phyloP scores from a whole-genome alignment of 1,140 invertebrate species.

The Hyles vespertilio region DNA sequence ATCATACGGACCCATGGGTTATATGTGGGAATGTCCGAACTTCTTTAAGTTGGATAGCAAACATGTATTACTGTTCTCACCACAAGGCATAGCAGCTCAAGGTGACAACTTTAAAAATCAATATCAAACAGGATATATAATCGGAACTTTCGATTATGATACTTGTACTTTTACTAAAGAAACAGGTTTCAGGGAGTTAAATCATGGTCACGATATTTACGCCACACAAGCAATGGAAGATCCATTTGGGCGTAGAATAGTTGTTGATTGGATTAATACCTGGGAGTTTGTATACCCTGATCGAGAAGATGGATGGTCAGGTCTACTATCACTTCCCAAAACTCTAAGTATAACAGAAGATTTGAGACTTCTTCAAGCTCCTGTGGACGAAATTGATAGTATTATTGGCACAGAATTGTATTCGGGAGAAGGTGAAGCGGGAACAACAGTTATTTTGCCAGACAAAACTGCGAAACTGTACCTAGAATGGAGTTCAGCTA shows the following conservation, averaged over 20 bases:
- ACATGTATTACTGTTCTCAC: constrained; percentile 59
- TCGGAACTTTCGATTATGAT: constrained; percentile 54
- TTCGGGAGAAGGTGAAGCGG: constrained; percentile 19
- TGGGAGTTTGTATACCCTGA: constrained; percentile 60
- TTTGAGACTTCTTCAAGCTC: constrained; percentile 42
- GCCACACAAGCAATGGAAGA: constrained; percentile 59
- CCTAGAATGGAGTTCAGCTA: constrained; percentile 21
- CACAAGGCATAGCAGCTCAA: constrained; percentile 52
- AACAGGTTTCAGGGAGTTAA: constrained; percentile 53
- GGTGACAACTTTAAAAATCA: constrained; percentile 62
- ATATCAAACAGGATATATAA: constrained; percentile 59
- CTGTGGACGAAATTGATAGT: constrained; percentile 32
- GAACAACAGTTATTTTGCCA: constrained; percentile 22
- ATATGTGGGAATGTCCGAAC: constrained; percentile 66
- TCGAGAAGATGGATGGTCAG: constrained; percentile 46
- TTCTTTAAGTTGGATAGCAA: constrained; percentile 54
- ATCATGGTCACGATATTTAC: constrained; percentile 66
- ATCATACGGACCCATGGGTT: constrained; percentile 52
- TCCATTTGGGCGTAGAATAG: constrained; percentile 35
- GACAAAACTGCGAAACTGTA: constrained; percentile 41
- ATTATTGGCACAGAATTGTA: constrained; percentile 20
- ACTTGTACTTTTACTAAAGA: constrained; percentile 37
- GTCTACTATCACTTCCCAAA: constrained; percentile 52
- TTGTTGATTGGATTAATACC: constrained; percentile 63
- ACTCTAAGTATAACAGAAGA: constrained; percentile 32